Conservation (phyloP, 2,113 vertebrate species). For the Hiodon alosoides region DNA sequence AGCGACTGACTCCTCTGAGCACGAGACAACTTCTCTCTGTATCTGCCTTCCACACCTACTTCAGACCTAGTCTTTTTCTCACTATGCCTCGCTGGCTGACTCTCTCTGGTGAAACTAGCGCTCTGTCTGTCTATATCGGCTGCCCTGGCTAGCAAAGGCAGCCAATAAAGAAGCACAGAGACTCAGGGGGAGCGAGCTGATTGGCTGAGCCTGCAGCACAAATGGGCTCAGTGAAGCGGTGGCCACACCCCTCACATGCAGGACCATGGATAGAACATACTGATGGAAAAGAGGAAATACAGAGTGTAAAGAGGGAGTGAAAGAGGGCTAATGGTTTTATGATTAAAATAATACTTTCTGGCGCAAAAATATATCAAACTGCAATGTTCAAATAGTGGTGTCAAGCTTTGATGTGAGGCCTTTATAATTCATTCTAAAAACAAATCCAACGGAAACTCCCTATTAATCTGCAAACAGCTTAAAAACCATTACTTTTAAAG, state of each 20-base stretch:
- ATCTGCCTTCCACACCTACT: not conserved
- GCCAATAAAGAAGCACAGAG: slow-evolving; percentile 61
- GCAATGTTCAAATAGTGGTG: no score
- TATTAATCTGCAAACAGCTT: no score
- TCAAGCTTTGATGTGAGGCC: no score
- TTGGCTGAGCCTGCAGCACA: slow-evolving; percentile 50
- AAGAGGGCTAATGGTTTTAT: no score
- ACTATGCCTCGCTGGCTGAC: slow-evolving; percentile 43
- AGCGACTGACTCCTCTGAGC: slow-evolving; percentile 31
- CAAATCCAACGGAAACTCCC: no score
- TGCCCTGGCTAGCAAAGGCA: slow-evolving; percentile 44
- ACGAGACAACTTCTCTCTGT: slow-evolving; percentile 16
- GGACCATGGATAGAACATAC: not conserved
- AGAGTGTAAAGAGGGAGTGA: no score
- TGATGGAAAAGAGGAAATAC: no score
- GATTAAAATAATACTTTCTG: no score
- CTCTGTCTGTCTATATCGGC: slow-evolving; percentile 48
- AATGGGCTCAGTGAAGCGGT: slow-evolving; percentile 6
- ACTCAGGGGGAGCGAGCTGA: slow-evolving; percentile 42
- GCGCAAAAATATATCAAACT: no score
- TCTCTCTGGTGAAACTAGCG: slow-evolving; percentile 40
- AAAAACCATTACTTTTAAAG: no score
- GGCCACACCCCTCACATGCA: slow-evolving; percentile 40
- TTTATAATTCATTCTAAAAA: no score
- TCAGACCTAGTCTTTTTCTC: slow-evolving; percentile 22